Percentiles rank a stretch among this genome's conserved stretches.
phyloP scores from a whole-genome alignment of 2,888 invertebrate genomes.

The Caenorhabditis doughertyi region DNA sequence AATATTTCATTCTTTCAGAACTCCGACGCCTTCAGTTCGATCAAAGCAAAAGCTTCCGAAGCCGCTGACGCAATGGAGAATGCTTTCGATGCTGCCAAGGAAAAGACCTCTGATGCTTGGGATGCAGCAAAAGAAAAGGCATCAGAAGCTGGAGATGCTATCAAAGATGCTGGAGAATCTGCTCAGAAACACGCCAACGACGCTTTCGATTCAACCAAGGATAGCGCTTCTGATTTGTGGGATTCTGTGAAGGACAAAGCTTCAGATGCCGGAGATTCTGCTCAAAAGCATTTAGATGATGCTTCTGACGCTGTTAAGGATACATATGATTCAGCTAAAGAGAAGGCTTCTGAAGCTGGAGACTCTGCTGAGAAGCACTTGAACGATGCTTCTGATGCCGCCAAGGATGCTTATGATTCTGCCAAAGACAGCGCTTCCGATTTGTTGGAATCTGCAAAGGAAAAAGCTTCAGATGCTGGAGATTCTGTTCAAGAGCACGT shows the following conservation, averaged over 20 bases:
- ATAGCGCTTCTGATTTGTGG: too few species aligned
- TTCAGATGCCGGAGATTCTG: too few species aligned
- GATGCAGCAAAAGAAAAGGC: conserved; percentile 7
- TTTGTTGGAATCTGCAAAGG: background rate
- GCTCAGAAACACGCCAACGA: background rate
- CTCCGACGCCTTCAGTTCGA: conserved; percentile 28
- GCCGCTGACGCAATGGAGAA: background rate
- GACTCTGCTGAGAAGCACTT: background rate
- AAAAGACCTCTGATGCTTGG: conserved; percentile 13
- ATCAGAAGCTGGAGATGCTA: background rate
- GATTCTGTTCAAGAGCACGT: conserved; percentile 1
- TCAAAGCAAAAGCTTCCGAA: conserved; percentile 5
- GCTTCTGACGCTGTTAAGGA: conserved; percentile 28
- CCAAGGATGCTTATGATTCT: conserved; percentile 12
- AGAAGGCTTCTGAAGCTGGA: conserved; percentile 11
- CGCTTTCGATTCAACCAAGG: background rate
- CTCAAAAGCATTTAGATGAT: too few species aligned
- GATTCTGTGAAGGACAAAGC: too few species aligned
- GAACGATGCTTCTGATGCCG: background rate
- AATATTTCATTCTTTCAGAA: background rate
- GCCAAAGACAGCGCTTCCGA: conserved; percentile 12
- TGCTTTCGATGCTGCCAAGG: conserved; percentile 27
- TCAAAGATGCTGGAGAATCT: too few species aligned
- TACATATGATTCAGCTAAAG: conserved; percentile 16
- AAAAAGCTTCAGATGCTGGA: background rate